Evolutionary conservation across 2,113 vertebrate species (phyloP).

Genomic region (Rafetus swinhoei): DNA sequence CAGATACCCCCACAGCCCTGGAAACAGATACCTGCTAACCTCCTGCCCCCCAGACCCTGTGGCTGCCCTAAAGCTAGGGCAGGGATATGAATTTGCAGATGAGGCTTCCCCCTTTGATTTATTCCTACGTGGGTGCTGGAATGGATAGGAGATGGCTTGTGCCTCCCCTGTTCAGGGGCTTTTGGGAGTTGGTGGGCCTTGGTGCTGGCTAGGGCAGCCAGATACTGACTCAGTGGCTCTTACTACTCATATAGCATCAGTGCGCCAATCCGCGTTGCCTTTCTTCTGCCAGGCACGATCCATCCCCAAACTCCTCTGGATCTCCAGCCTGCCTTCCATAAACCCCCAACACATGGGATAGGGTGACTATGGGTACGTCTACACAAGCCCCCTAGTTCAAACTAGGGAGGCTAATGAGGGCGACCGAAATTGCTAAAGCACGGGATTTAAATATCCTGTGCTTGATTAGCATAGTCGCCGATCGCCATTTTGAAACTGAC

Average conservation of each 20-base stretch:
- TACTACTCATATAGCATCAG: background rate
- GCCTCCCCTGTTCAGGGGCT: background rate
- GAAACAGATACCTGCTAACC: background rate
- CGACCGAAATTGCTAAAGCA: too few species aligned
- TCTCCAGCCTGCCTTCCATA: background rate
- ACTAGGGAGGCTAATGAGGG: too few species aligned
- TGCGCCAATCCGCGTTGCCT: background rate
- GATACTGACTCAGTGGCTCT: background rate
- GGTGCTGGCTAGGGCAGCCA: background rate
- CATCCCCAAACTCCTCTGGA: background rate
- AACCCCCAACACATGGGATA: too few species aligned
- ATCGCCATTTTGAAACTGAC: too few species aligned
- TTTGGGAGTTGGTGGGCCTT: background rate
- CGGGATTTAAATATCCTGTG: too few species aligned
- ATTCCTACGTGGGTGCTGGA: background rate
- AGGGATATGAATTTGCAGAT: background rate
- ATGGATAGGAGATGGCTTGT: background rate
- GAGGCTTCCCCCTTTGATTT: background rate
- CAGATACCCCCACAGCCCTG: too few species aligned
- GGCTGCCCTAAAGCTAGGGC: background rate
- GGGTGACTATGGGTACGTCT: too few species aligned
- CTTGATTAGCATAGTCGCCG: too few species aligned
- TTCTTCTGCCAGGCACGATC: background rate
- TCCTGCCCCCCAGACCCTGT: background rate
- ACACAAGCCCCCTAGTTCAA: too few species aligned